These are phyloP conservation scores for Xestia ashworthii DNA, from an alignment of 2,888 invertebrate genomes.

Conservation along the genomic window DNA sequence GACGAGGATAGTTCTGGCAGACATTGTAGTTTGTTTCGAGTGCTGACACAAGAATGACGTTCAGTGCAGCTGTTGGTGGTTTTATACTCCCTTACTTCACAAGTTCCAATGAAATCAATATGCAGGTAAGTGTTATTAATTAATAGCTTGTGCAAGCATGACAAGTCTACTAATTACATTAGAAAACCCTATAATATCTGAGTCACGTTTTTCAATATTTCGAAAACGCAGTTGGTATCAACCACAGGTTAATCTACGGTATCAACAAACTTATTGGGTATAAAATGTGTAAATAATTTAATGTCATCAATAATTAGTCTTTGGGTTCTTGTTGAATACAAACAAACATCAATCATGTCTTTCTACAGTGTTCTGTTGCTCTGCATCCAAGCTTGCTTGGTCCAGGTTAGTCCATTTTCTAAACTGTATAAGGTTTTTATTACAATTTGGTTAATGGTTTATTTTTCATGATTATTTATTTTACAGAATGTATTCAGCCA, in stretches of 20 bases:
- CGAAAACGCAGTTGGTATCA: slow-evolving; percentile 28
- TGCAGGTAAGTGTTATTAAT: too few species aligned
- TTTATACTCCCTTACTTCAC: slow-evolving; percentile 32
- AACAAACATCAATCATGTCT: too few species aligned
- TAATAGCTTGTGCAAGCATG: neutral
- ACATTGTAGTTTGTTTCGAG: neutral
- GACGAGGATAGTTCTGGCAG: neutral
- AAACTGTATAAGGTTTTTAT: neutral
- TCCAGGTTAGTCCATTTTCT: neutral
- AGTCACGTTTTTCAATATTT: slow-evolving; percentile 23
- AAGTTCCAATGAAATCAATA: too few species aligned
- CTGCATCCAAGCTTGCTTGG: too few species aligned
- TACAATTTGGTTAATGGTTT: neutral
- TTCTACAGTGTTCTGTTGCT: too few species aligned
- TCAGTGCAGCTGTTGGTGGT: neutral
- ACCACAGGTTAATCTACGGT: too few species aligned
- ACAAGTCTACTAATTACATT: neutral
- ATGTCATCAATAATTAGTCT: neutral
- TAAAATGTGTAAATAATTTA: slow-evolving; percentile 7
- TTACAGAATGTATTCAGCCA: slow-evolving; percentile 1
- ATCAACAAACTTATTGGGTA: neutral
- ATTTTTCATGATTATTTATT: neutral
- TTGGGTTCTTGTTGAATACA: too few species aligned
- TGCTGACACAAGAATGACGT: neutral
- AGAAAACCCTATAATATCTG: too few species aligned